phyloP scores from a whole-genome alignment of 2,113 vertebrate species.

The Brachyistius frenatus region DNA sequence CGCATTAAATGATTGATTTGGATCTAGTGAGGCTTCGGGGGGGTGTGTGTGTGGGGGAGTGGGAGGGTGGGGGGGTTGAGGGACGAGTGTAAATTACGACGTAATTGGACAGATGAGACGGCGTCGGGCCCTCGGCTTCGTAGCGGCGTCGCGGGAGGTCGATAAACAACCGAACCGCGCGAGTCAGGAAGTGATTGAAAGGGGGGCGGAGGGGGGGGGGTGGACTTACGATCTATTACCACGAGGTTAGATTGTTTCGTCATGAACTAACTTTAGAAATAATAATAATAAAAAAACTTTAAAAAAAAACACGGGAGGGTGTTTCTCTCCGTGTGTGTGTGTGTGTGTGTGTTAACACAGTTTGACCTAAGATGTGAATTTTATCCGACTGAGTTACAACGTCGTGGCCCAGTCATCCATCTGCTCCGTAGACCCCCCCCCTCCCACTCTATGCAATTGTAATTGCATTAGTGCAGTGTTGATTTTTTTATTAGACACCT shows the following conservation, averaged over 20 bases:
- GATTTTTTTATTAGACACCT: conserved; percentile 72
- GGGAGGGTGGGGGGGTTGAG: conserved; percentile 23
- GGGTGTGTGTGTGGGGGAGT: neutral
- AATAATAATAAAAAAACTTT: no score
- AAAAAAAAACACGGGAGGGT: neutral
- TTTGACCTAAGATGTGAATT: conserved; percentile 32
- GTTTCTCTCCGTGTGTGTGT: neutral
- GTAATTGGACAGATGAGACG: conserved; percentile 67
- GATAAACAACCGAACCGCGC: conserved; percentile 45
- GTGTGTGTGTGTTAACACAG: neutral
- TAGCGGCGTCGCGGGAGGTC: conserved; percentile 50
- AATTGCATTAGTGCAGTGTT: conserved; percentile 74
- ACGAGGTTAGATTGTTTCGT: conserved; percentile 40
- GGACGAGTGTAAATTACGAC: conserved; percentile 57
- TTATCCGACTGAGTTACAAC: conserved; percentile 41
- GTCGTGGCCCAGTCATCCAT: conserved; percentile 43
- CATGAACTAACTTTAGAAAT: neutral
- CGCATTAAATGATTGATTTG: conserved; percentile 22
- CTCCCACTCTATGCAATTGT: conserved; percentile 42
- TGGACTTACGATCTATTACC: conserved; percentile 8
- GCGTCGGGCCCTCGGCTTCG: conserved; percentile 29
- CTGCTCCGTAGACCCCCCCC: conserved; percentile 28
- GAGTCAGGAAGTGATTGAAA: conserved; percentile 20
- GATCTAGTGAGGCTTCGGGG: neutral
- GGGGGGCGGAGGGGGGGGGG: neutral